Percentiles rank a stretch among this genome's conserved stretches.
Evolutionary conservation across 37 sponge, comb jelly and placozoan species (phyloP).

Genomic region (Trichoplax adhaerens): DNA sequence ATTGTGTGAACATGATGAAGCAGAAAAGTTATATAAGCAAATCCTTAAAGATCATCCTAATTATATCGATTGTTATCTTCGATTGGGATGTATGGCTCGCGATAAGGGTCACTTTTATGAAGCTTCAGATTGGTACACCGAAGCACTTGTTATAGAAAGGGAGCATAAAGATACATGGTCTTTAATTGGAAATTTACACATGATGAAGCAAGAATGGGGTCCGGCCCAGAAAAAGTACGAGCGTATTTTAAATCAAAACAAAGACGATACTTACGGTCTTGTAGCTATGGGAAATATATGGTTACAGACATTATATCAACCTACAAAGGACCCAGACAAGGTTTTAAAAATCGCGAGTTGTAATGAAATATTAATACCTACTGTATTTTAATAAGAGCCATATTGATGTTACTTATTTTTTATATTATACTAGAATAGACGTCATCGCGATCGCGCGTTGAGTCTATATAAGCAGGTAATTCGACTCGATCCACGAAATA

Average conservation of each 20-base stretch:
- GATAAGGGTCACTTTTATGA: conserved; percentile 87
- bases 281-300: conserved; percentile 71
- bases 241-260: conserved; percentile 45
- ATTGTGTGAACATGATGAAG: conserved; percentile 39
- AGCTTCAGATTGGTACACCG: conserved; percentile 94
- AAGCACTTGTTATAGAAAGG: conserved; percentile 39
- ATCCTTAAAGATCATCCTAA: conserved; percentile 68
- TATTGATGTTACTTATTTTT: not conserved
- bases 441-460: conserved; percentile 82
- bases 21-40: conserved; percentile 65
- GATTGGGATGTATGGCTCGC: conserved; percentile 90
- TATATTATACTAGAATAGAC: conserved; percentile 34
- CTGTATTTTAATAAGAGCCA: conserved; percentile 24
- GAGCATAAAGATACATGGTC: conserved; percentile 92
- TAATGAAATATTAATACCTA: not conserved
- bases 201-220: conserved; percentile 88
- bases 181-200: conserved; percentile 88
- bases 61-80: conserved; percentile 86
- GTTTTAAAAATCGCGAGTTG: conserved; percentile 1
- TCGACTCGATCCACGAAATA: conserved; percentile 56
- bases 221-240: conserved; percentile 99
- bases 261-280: not conserved
- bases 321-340: conserved; percentile 39
- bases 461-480: conserved; percentile 76
- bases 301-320: conserved; percentile 62